Evolutionary conservation across 2,113 vertebrate species (phyloP), one percentile per base, ranked within the genome.

Genomic region (Cricetomys ansorgei): DNA sequence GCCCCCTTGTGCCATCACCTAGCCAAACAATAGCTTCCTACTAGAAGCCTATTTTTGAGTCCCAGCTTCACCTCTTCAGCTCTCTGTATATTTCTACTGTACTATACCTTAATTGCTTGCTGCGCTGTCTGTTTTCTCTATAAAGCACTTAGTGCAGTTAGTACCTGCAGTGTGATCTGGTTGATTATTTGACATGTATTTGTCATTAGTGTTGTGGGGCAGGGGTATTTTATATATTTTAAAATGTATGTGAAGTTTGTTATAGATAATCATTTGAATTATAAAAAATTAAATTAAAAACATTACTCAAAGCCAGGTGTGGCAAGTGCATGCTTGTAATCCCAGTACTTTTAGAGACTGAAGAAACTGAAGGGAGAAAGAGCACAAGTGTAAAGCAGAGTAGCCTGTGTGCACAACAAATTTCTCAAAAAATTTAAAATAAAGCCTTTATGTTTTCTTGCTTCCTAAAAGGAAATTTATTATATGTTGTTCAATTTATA

Each of bases 401-500:
- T 10, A 62, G 53, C n/a, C 55, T 62, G 12, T 31, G 27, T n/a
- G 8, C 40, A 45, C n/a, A 62, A 55, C n/a, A 72, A 48, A 19
- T 9, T 4, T 31, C 27, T 29, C 19, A 70, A 40, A 72, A 57
- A 3, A 3, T 11, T 29, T 0, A 1, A 69, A n/a, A 50, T 67
- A n/a, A 69, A 43, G 85, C 80, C 57, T 84, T 72, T 75, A 31
- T n/a, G 67, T 21, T 93, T 94, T 50, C 89, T 81, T 84, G 55
- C 57, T 91, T 85, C 92, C 67, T 88, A 75, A 88, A 45, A 53
- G 62, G 65, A 23, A 81, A 89, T 5, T 88, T 95, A 1, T 88
- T 95, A 1, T 57, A 37, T 53, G 75, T 77, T 59, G 25, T 85
- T 95, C 72, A 92, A 64, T 95, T 95, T 94, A 67, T 79, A 53